phyloP scores from a whole-genome alignment of 2,888 invertebrate species.

The Drosophila yooni region DNA sequence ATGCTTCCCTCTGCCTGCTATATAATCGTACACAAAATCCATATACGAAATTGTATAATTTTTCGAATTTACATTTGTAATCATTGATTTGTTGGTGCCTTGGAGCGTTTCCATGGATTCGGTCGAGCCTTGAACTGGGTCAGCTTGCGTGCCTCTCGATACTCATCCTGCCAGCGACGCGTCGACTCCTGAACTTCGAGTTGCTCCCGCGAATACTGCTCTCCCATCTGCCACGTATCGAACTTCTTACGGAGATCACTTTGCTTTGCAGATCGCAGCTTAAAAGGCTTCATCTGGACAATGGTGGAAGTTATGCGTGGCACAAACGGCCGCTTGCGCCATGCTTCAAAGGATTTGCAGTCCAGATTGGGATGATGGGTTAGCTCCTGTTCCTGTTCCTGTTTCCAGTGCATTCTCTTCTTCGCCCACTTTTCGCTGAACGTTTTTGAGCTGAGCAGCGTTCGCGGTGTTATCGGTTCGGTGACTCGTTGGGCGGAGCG shows the following conservation, averaged over 20 bases:
- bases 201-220: slow-evolving; percentile 23
- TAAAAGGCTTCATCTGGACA: slow-evolving; percentile 50
- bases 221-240: slow-evolving; percentile 19
- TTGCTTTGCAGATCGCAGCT: slow-evolving; percentile 38
- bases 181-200: slow-evolving; percentile 9
- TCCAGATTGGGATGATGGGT: not conserved
- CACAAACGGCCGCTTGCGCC: slow-evolving; percentile 53
- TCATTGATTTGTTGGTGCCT: not conserved
- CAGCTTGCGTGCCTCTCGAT: slow-evolving; percentile 25
- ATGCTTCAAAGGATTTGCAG: not conserved
- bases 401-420: not conserved
- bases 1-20: not conserved
- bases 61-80: not conserved
- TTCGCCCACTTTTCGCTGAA: slow-evolving; percentile 17
- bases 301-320: slow-evolving; percentile 43
- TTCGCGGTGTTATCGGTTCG: slow-evolving; percentile 46
- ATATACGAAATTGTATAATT: not conserved
- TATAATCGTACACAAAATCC: not conserved
- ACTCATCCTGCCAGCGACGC: slow-evolving; percentile 23
- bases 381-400: not conserved
- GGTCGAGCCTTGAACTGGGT: slow-evolving; percentile 65
- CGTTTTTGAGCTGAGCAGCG: slow-evolving; percentile 42
- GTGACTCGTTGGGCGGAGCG: slow-evolving; percentile 37
- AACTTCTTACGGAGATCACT: slow-evolving; percentile 40
- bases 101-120: slow-evolving; percentile 46